Base-by-base conservation (phyloP, 2,888 invertebrate species). In the Synergus japonicus region DNA sequence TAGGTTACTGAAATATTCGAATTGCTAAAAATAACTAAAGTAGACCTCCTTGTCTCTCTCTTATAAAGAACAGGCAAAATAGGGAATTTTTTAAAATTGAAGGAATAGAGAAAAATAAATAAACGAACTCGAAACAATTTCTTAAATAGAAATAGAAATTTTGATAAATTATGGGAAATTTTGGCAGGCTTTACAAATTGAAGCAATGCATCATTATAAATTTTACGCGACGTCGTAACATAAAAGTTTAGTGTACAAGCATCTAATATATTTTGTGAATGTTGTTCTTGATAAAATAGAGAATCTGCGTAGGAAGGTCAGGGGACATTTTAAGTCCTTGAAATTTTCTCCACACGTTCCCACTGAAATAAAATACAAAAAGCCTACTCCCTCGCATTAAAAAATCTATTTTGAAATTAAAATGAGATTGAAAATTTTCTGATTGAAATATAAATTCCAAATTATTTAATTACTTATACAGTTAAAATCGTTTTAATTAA, bases 271-370 rank as follows among this genome's bases (percentile, higher is more conserved):
- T 41, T 65, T 41, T 65, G 37, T 65, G 15, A 65, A 46, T 46
- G 54, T 54, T 54, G 54, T 54, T 54, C n/a, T 54, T 54, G 54
- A 54, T n/a, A 54, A 60, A 60, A 60, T 67, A 67, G 67, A 67
- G 12, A 67, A 44, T 67, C 43, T 44, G 67, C 67, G 67, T 67
- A 67, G 67, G 67, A 44, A 44, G 67, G 67, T 44, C 67, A 66
- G 41, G 65, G 43, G 65, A 65, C 65, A 65, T 10, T 41, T 65
- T n/a, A 65, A n/a, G n/a, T 44, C 67, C 67, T 67, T 67, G 44
- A 67, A 66, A 46, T 44, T 67, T 46, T 67, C 44, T 67, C 22
- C 67, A 46, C 67, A 44, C 44, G 44, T 9, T 44, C 22, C 44
- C 22, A 67, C 18, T 67, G 13, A 67, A 67, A 67, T 67, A 67